Evolutionary conservation across 37 sponge, comb jelly and placozoan genomes (phyloP).

Genomic region (Crambe crambe): DNA sequence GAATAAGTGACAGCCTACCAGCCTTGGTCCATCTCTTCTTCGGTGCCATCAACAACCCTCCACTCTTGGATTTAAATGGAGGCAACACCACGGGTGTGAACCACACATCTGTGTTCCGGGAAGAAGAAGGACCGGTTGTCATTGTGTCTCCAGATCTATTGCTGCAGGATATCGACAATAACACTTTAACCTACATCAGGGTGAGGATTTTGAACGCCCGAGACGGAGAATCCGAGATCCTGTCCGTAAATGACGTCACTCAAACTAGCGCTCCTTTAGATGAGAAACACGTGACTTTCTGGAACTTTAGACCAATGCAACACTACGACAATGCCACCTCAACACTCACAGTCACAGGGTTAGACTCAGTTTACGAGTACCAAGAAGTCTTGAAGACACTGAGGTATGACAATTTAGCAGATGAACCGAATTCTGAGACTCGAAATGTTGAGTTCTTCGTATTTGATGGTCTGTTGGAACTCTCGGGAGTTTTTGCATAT

Average conservation of each 20-base stretch:
- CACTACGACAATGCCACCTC: conserved; percentile 63
- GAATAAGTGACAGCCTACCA: conserved; percentile 59
- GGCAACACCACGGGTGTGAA: conserved; percentile 51
- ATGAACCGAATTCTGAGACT: conserved; percentile 59
- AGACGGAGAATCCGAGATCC: conserved; percentile 64
- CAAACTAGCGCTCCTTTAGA: conserved; percentile 36
- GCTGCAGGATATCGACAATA: conserved; percentile 82
- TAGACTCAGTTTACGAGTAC: conserved; percentile 75
- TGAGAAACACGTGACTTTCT: conserved; percentile 46
- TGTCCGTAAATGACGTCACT: conserved; percentile 61
- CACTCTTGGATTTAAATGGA: conserved; percentile 86
- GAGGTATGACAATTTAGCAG: conserved; percentile 76
- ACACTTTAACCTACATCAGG: conserved; percentile 52
- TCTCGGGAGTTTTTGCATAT: conserved; percentile 29
- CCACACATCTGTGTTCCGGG: conserved; percentile 45
- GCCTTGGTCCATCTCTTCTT: conserved; percentile 65
- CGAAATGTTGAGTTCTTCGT: conserved; percentile 48
- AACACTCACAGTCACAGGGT: conserved; percentile 72
- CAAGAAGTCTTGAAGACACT: conserved; percentile 76
- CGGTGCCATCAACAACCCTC: conserved; percentile 69
- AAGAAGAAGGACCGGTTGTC: conserved; percentile 71
- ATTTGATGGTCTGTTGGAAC: conserved; percentile 71
- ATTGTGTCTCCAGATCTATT: conserved; percentile 38
- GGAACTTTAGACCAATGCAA: conserved; percentile 59
- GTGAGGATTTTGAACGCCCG: conserved; percentile 45